Percentiles rank a stretch among this genome's conserved stretches.
These are phyloP conservation scores for Lamellibrachia columna DNA, from an alignment of 2,888 invertebrate species.

Conservation along the genomic window DNA sequence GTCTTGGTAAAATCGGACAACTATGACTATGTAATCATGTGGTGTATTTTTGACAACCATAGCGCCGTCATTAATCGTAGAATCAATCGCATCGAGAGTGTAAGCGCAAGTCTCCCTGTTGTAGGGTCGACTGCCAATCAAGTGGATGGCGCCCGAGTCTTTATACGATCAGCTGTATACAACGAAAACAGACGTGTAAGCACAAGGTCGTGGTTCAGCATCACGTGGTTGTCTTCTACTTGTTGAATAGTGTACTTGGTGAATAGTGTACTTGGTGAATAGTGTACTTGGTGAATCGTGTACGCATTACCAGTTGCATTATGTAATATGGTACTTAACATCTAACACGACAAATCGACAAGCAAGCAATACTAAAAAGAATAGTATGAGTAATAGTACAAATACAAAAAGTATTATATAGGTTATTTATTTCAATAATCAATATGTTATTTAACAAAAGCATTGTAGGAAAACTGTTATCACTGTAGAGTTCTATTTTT, in stretches of 20 bases:
- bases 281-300: not conserved
- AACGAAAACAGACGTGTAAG: slow-evolving; percentile 63
- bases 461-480: not conserved
- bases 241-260: not conserved
- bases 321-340: not conserved
- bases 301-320: not conserved
- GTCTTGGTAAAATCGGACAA: no score
- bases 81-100: not conserved
- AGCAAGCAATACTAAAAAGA: not conserved
- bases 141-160: slow-evolving; percentile 65
- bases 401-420: not conserved
- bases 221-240: not conserved
- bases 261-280: not conserved
- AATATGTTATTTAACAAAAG: not conserved
- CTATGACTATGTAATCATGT: not conserved
- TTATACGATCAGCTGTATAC: slow-evolving; percentile 62
- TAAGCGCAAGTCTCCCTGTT: not conserved
- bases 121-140: slow-evolving; percentile 63
- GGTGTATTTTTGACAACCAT: not conserved
- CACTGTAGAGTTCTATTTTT: not conserved
- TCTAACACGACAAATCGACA: not conserved
- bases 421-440: not conserved
- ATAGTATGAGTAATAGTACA: not conserved
- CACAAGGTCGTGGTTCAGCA: slow-evolving; percentile 26
- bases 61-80: not conserved